Evolutionary conservation across 2,888 invertebrate species (phyloP), one percentile per base, ranked within the genome.

Genomic region (Seladonia tumulorum): DNA sequence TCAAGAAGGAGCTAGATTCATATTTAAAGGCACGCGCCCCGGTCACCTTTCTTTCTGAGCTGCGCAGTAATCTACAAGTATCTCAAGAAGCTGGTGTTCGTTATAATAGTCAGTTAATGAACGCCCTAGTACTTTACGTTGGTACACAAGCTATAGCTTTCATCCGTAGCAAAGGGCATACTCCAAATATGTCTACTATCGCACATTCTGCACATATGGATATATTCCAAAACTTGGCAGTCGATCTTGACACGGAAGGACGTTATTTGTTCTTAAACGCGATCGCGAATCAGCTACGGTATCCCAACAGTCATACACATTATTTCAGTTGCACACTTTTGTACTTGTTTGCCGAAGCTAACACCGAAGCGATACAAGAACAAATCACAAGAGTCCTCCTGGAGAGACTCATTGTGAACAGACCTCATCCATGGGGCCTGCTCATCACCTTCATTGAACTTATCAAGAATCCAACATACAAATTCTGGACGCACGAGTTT

Each of bases 201-300:
- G 98, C 99, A 1, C 99, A 99, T 95, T 99, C 99, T 53, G 98
- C 99, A 0, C 99, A 99, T 95, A 99, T 99, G 99, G 99, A 99
- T 95, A 99, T 99, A 91, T 99, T 99, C 96, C 99, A 99, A 96
- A 99, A 99, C 96, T 96, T 99, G 91, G 99, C 99, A 0, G 99
- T 99, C 0, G 99, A 99, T 95, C 97, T 99, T 88, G 99, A 99
- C 95, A 99, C 98, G 18, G 99, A 99, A 96, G 99, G 99, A 95
- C 97, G 99, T 73, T 99, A 99, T 95, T 95, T 99, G 93, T 99
- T 99, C 96, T 96, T 99, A 94, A 99, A 99, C 95, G 99, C 99
- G 2, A 99, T 99, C 90, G 99, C 99, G 75, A 99, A 99, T 95
- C 99, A 99, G 94, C 96, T 99, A 93, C 97, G 99, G 42, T 99